phyloP scores from a whole-genome alignment of 35 echinoderm and acorn worm species.

The Acanthaster planci region DNA sequence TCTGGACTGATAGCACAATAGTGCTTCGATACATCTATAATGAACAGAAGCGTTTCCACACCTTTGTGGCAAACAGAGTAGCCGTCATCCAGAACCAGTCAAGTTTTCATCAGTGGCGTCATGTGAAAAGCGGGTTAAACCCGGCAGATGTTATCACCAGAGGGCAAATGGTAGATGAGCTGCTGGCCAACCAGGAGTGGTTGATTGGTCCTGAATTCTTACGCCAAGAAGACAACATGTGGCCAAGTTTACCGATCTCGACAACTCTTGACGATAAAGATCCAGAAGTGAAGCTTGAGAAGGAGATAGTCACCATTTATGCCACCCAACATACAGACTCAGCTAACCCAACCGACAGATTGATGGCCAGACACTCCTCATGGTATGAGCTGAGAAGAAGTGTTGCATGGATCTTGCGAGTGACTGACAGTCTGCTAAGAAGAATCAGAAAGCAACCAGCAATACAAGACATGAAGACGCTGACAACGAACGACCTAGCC shows the following conservation, averaged over 20 bases:
- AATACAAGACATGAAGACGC: not conserved
- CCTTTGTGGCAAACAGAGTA: constrained; percentile 71
- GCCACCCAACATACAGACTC: not conserved
- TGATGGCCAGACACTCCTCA: constrained; percentile 2
- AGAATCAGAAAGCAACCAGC: not conserved
- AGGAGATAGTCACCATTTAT: not conserved
- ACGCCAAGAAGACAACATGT: not conserved
- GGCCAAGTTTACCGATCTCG: constrained; percentile 37
- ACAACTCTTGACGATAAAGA: too few species aligned
- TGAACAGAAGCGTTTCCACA: constrained; percentile 55
- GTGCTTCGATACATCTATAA: constrained; percentile 60
- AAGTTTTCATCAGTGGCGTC: constrained; percentile 44
- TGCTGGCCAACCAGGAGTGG: constrained; percentile 34
- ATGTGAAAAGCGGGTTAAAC: constrained; percentile 55
- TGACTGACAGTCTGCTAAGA: not conserved
- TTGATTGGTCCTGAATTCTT: constrained; percentile 50
- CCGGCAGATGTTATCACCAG: constrained; percentile 58
- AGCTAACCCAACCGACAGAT: constrained; percentile 19
- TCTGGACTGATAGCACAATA: constrained; percentile 52
- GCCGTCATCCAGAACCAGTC: too few species aligned
- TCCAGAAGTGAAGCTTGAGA: constrained; percentile 15
- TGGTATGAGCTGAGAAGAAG: constrained; percentile 41
- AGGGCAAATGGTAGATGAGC: constrained; percentile 35
- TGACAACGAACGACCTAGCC: not conserved
- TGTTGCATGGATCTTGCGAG: constrained; percentile 14